Evolutionary conservation across 2,113 vertebrate species (phyloP), one percentile per base, ranked within the genome.

Genomic region (Oceanites oceanicus): DNA sequence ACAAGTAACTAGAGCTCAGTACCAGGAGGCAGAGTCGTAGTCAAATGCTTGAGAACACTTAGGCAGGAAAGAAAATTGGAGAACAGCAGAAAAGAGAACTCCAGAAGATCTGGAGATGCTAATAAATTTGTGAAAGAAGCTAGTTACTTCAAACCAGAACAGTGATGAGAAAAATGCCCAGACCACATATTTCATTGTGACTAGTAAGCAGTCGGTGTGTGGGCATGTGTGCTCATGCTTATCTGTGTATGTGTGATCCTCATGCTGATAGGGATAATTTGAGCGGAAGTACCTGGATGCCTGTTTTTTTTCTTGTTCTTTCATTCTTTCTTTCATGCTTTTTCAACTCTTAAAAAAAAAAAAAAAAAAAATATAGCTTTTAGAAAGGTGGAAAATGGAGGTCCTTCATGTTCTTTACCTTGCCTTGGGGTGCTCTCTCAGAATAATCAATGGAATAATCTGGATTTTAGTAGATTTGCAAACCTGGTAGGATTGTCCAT

Each of bases 261-360:
- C 0, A 0, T 22, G 36, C 29, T 61, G 36, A 15, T 0, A 6
- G 32, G 22, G 29, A 7, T 8, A 4, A 44, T 21, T n/a, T 23
- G 52, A 52, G 73, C 55, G 56, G 32, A 34, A 34, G 13, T 47
- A 25, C 26, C 17, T 27, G 32, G 13, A 3, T 61, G 16, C 10
- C 5, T 15, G 8, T 0, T 8, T 74, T 90, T 90, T 55, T 10
- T 5, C 13, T 74, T 56, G 10, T 36, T 36, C 29, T 44, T 77
- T 38, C 11, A 3, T 45, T 36, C 55, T 77, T 90, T 85, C 26
- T 62, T 68, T 25, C 52, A 17, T 10, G 9, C 8, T 56, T 63
- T 50, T 30, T 32, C n/a, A 55, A 34, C 8, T 44, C 13, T 44
- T 47, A 22, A 74, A 66, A 27, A 45, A 45, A 45, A n/a, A n/a